Percentiles rank a stretch among this genome's conserved stretches.
Evolutionary conservation across 2,113 vertebrate genomes (phyloP).

Genomic region (Lanius ludovicianus): DNA sequence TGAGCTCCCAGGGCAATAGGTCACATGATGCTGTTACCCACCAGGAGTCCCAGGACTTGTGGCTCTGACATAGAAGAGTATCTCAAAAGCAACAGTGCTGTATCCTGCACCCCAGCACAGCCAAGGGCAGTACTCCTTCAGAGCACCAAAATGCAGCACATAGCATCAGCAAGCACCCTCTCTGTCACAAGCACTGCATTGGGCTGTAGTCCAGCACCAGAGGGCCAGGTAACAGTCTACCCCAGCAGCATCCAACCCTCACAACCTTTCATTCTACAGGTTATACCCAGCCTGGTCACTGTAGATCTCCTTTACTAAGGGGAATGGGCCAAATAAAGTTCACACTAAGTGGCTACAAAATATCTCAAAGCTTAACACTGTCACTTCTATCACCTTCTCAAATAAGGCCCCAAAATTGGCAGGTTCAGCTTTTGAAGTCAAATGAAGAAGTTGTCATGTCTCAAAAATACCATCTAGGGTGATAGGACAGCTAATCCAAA

Average conservation of each 20-base stretch:
- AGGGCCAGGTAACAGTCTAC: background rate
- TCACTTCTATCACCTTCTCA: background rate
- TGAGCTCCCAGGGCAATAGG: background rate
- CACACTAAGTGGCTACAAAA: background rate
- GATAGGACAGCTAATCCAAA: background rate
- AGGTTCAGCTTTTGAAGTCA: background rate
- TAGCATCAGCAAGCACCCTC: background rate
- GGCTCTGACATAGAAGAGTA: background rate
- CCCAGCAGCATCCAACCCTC: background rate
- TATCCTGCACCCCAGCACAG: background rate
- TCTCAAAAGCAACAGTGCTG: background rate
- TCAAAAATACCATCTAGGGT: background rate
- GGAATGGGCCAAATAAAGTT: background rate
- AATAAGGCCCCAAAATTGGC: background rate
- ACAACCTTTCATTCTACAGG: background rate
- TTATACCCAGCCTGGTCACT: background rate
- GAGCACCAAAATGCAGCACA: background rate
- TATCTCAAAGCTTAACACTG: background rate
- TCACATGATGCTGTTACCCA: background rate
- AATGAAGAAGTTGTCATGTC: background rate
- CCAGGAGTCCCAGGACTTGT: background rate
- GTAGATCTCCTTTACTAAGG: background rate
- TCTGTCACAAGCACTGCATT: background rate
- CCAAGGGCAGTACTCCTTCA: background rate
- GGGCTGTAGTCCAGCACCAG: accelerated